Evolutionary conservation across 2,113 vertebrate species (phyloP).

Genomic region (Amazona guildingii): DNA sequence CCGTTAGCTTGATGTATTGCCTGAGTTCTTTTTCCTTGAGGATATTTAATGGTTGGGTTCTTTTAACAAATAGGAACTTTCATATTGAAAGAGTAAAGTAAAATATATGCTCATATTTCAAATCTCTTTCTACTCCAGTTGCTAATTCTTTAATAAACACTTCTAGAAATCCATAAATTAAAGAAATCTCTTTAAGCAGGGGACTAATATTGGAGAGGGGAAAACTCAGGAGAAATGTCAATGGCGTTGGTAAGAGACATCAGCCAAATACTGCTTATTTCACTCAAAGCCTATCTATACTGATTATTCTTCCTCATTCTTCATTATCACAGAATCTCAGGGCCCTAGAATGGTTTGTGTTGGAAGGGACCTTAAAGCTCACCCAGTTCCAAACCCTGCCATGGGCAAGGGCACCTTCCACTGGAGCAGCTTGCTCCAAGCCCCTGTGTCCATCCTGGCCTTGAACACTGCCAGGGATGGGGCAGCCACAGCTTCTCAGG

Average conservation of each 20-base stretch:
- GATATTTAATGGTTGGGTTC: background rate
- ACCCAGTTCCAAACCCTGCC: background rate
- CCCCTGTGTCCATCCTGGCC: too few relatives aligned
- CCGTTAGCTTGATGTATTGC: background rate
- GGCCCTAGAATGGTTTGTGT: background rate
- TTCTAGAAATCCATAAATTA: background rate
- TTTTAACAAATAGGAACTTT: background rate
- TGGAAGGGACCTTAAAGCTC: background rate
- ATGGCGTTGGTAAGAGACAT: background rate
- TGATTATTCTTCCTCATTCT: background rate
- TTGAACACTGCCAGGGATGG: too few relatives aligned
- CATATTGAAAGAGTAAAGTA: background rate
- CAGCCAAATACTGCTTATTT: background rate
- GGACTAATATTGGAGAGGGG: background rate
- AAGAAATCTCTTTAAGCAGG: background rate
- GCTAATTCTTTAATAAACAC: background rate
- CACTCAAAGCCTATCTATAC: background rate
- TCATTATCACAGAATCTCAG: background rate
- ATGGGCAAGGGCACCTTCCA: background rate
- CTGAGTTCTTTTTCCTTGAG: background rate
- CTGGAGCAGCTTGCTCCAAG: too few relatives aligned
- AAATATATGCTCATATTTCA: background rate
- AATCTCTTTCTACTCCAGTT: background rate
- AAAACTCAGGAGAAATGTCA: background rate
- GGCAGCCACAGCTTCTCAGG: too few relatives aligned